phyloP scores from a whole-genome alignment of 35 echinoderm and acorn worm species.

The Hemicentrotus pulcherrimus region DNA sequence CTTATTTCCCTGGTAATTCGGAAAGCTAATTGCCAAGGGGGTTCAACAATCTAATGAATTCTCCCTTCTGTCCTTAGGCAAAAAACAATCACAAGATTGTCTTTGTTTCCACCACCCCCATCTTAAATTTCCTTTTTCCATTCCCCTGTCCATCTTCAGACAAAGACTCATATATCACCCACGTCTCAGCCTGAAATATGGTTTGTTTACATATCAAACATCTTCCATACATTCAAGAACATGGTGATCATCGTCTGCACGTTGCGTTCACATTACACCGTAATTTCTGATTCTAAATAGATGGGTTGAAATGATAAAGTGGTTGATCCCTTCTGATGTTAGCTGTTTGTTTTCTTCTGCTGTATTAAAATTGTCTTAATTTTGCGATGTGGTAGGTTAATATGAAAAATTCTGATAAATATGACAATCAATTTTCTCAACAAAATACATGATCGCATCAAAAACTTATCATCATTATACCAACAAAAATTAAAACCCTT shows the following conservation, averaged over 20 bases:
- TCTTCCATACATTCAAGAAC: not conserved
- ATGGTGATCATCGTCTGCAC: not conserved
- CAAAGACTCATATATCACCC: not conserved
- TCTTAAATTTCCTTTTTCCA: not conserved
- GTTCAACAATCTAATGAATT: not conserved
- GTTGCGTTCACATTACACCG: not conserved
- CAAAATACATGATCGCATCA: too few relatives aligned
- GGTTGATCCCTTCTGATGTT: too few relatives aligned
- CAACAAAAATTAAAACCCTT: too few relatives aligned
- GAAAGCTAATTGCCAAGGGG: not conserved
- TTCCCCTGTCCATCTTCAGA: not conserved
- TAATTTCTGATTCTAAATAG: not conserved
- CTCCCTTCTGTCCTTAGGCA: not conserved
- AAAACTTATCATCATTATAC: too few relatives aligned
- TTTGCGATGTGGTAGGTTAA: too few relatives aligned
- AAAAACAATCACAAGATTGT: not conserved
- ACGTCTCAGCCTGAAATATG: not conserved
- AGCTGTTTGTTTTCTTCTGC: too few relatives aligned
- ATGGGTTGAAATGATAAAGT: too few relatives aligned
- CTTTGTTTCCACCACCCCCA: not conserved
- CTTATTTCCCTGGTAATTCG: not conserved
- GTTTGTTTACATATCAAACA: conserved; percentile 1
- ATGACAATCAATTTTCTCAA: too few relatives aligned
- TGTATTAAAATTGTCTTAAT: too few relatives aligned
- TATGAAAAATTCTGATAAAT: too few relatives aligned